Percentiles rank a stretch among this genome's conserved stretches.
Evolutionary conservation across 1,140 invertebrate genomes (phyloP).

Genomic region (Rhizoglyphus robini): DNA sequence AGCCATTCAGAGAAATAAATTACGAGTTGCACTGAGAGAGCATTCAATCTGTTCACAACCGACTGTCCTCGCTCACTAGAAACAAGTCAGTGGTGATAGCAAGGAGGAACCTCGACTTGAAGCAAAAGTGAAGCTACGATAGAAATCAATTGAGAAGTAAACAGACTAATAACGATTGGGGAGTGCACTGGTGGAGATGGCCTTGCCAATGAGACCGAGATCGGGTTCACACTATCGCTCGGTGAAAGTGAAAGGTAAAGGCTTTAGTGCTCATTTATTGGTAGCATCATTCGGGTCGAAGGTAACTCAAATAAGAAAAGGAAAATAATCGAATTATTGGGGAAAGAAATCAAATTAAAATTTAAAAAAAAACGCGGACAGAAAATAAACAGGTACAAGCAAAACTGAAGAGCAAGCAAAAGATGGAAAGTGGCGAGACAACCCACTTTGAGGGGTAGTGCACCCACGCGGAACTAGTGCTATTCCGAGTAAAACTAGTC

Average conservation of each 20-base stretch:
- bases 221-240: conserved; percentile 89
- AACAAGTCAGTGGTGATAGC: no score
- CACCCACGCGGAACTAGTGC: conserved; percentile 28
- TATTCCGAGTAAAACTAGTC: conserved; percentile 28
- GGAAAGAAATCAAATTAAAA: not conserved
- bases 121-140: conserved; percentile 46
- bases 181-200: conserved; percentile 58
- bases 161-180: no score
- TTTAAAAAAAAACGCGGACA: conserved; percentile 24
- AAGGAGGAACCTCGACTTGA: no score
- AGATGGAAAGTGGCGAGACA: not conserved
- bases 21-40: conserved; percentile 11
- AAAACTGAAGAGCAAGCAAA: not conserved
- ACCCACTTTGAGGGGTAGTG: conserved; percentile 29
- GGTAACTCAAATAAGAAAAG: not conserved
- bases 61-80: no score
- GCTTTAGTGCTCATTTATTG: no score
- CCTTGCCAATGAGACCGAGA: conserved; percentile 54
- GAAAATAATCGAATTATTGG: not conserved
- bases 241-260: no score
- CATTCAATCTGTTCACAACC: conserved; percentile 22
- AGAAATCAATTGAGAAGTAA: conserved; percentile 61
- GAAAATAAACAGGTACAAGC: conserved; percentile 21
- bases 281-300: no score
- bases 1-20: not conserved